phyloP scores from a whole-genome alignment of 92 coral and sea anemone genomes.

The Ricordea florida region DNA sequence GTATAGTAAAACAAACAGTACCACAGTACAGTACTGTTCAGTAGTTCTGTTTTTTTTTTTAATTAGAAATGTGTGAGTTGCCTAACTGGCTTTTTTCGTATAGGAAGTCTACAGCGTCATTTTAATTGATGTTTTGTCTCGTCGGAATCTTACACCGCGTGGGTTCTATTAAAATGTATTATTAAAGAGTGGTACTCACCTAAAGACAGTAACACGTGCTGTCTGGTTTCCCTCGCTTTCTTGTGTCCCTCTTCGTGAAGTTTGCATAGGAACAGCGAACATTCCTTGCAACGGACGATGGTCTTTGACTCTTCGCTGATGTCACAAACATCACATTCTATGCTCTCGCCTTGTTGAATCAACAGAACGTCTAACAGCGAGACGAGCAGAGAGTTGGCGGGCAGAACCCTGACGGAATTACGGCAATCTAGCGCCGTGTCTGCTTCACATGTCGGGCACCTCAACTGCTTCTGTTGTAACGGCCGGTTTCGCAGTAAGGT shows the following conservation, averaged over 20 bases:
- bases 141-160: no score
- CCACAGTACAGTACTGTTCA: no score
- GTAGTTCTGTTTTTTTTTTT: no score
- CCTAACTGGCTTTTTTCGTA: no score
- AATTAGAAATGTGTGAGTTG: no score
- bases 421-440: slow-evolving; percentile 38
- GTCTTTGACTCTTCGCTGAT: slow-evolving; percentile 39
- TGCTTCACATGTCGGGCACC: slow-evolving; percentile 54
- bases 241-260: slow-evolving; percentile 67
- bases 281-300: slow-evolving; percentile 55
- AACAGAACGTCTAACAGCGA: slow-evolving; percentile 60
- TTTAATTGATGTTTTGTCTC: no score
- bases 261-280: slow-evolving; percentile 58
- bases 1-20: no score
- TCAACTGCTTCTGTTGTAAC: neutral
- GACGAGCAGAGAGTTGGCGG: slow-evolving; percentile 52
- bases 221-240: slow-evolving; percentile 48
- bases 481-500: slow-evolving; percentile 36
- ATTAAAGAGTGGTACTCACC: neutral
- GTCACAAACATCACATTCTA: slow-evolving; percentile 66
- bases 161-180: neutral
- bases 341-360: slow-evolving; percentile 37
- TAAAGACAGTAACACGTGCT: slow-evolving; percentile 37
- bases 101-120: no score
- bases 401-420: slow-evolving; percentile 33